A percentile compares a stretch with the other conserved stretches of the same genome.
These are phyloP conservation scores for Acanthurus lineatus DNA, from an alignment of 2,797 vertebrate species.

Conservation along the genomic window DNA sequence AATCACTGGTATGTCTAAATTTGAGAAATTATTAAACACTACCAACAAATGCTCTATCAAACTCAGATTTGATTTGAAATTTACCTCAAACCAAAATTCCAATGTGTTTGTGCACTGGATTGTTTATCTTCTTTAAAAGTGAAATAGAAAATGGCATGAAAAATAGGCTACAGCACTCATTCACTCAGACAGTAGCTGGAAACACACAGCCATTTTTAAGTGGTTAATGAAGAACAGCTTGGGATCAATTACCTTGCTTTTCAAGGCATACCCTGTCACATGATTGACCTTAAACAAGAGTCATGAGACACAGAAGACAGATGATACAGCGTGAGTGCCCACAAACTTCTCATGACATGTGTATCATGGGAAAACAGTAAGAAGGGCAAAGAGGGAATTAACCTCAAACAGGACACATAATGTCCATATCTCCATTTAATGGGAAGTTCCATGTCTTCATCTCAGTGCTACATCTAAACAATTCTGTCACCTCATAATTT, in stretches of 20 bases:
- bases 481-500: not conserved
- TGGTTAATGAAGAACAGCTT: conserved; percentile 76
- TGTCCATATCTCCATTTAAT: not conserved
- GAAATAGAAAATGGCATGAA: not conserved
- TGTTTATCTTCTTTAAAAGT: not conserved
- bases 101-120: not conserved
- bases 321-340: conserved; percentile 15
- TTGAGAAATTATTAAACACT: not conserved
- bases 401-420: conserved; percentile 3
- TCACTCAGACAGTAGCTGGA: conserved; percentile 38
- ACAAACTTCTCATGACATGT: conserved; percentile 54
- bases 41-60: conserved; percentile 1
- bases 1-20: not conserved
- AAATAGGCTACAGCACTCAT: not conserved
- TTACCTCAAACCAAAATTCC: conserved; percentile 10
- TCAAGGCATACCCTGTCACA: conserved; percentile 76
- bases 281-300: conserved; percentile 79
- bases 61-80: conserved; percentile 8
- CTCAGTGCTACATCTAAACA: not conserved
- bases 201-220: conserved; percentile 72
- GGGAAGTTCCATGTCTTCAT: not conserved
- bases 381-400: not conserved
- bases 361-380: conserved; percentile 60
- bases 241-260: conserved; percentile 82
- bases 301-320: conserved; percentile 78